Base-by-base conservation (phyloP, 2,888 invertebrate genomes). In the Tupiocoris notatus region DNA sequence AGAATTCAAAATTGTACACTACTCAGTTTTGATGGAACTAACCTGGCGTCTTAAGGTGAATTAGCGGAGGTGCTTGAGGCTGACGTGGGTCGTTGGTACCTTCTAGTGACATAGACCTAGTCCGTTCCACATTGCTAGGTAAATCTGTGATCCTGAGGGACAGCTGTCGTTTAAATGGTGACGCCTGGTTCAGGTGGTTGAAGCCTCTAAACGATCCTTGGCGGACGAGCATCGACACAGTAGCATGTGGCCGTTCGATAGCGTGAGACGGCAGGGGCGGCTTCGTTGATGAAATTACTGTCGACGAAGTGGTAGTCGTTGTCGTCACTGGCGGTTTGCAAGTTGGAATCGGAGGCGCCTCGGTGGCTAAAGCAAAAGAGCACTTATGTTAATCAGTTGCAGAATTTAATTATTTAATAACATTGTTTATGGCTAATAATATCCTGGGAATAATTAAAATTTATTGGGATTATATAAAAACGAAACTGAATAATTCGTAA, bases 181-280 rank as follows among this genome's bases (percentile, higher is more conserved):
- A 95, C 82, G 92, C 93, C 85, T 87, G 91, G 81, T 90, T 90
- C 57, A 91, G 86, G 82, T 93, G 93, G 81, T 91, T 89, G 85
- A 97, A 94, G 66, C 95, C 95, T 73, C 96, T 88, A 87, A 96
- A 96, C 78, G 96, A 96, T 80, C 96, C 95, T 86, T 99, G 98
- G 39, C 98, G 88, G 84, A 97, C 94, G 75, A 99, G 88, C 89
- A 98, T 91, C 80, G 93, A 92, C 39, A 94, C 93, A 59, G 98
- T 96, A 77, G 98, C 98, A 83, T 96, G 96, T 1, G 98, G 98
- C 71, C 97, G 88, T 84, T 96, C 96, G 81, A 96, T 96, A 9
- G 96, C 96, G 85, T 93, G 94, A 0, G 95, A 96, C 86, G 96
- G 96, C 83, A 90, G 89, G 1, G 91, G 88, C 20, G 87, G 86